A percentile compares a stretch with the other conserved stretches of the same genome.
phyloP scores from a whole-genome alignment of 2,888 invertebrate genomes.

The Sphaerophoria rueppellii region DNA sequence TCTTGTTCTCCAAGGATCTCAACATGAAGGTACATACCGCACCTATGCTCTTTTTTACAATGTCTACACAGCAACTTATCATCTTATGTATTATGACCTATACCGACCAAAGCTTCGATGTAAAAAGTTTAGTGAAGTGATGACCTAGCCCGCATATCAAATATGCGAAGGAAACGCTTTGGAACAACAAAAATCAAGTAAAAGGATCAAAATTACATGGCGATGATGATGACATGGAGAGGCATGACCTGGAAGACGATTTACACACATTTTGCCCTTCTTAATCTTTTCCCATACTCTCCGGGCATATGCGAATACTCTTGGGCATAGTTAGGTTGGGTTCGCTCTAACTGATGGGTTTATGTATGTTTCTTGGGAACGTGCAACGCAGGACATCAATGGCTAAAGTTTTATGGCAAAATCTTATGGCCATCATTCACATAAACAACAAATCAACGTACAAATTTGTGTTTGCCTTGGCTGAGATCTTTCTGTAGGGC shows the following conservation, averaged over 20 bases:
- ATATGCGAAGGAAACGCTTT: slow-evolving; percentile 25
- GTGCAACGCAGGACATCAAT: slow-evolving; percentile 9
- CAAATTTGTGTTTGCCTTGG: slow-evolving; percentile 51
- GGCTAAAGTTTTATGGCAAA: slow-evolving; percentile 49
- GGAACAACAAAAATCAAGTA: slow-evolving; percentile 26
- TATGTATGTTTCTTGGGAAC: not conserved
- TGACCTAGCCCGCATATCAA: slow-evolving; percentile 69
- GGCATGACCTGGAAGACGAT: slow-evolving; percentile 58
- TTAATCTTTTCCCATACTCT: not conserved
- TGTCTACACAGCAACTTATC: slow-evolving; percentile 32
- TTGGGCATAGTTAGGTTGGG: not conserved
- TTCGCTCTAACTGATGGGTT: not conserved
- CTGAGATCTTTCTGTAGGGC: not conserved
- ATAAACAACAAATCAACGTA: slow-evolving; percentile 67
- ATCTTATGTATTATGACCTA: slow-evolving; percentile 12
- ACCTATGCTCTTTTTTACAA: not conserved
- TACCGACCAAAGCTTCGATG: slow-evolving; percentile 39
- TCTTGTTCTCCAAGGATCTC: not conserved
- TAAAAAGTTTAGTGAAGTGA: slow-evolving; percentile 69
- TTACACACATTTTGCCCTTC: slow-evolving; percentile 44
- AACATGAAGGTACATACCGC: not conserved
- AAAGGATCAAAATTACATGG: slow-evolving; percentile 63
- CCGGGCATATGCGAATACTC: not conserved
- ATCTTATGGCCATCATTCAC: slow-evolving; percentile 60
- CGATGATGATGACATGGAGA: slow-evolving; percentile 68